These are phyloP conservation scores for Cathartes aura DNA, from an alignment of 2,113 vertebrate genomes.

Conservation along the genomic window DNA sequence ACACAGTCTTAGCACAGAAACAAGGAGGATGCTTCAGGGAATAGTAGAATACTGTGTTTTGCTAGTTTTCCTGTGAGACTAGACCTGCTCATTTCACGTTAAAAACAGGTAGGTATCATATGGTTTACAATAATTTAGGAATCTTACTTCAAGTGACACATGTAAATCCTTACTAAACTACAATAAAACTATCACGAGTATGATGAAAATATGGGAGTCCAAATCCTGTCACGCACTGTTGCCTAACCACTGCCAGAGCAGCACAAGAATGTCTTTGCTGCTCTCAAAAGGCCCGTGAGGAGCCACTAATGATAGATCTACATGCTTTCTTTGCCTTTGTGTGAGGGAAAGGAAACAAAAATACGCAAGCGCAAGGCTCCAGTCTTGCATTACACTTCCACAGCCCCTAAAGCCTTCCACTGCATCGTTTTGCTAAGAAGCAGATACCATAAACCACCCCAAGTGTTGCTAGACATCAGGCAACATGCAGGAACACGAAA, in stretches of 20 bases:
- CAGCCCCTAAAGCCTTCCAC: background rate
- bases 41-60: background rate
- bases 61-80: background rate
- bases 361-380: background rate
- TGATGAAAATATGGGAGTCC: background rate
- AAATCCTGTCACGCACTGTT: background rate
- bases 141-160: background rate
- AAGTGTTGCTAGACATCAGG: background rate
- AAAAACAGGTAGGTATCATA: background rate
- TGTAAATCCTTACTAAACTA: background rate
- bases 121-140: background rate
- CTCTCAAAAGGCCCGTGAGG: background rate
- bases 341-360: background rate
- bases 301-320: background rate
- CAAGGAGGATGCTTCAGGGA: background rate
- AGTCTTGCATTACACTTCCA: background rate
- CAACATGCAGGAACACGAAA: background rate
- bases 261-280: background rate
- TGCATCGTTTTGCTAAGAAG: background rate
- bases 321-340: background rate
- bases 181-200: background rate
- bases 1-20: background rate
- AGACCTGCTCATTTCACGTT: background rate
- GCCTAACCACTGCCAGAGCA: background rate
- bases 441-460: background rate